Conservation (phyloP, 2,797 vertebrate species). For the Sarcoramphus papa region DNA sequence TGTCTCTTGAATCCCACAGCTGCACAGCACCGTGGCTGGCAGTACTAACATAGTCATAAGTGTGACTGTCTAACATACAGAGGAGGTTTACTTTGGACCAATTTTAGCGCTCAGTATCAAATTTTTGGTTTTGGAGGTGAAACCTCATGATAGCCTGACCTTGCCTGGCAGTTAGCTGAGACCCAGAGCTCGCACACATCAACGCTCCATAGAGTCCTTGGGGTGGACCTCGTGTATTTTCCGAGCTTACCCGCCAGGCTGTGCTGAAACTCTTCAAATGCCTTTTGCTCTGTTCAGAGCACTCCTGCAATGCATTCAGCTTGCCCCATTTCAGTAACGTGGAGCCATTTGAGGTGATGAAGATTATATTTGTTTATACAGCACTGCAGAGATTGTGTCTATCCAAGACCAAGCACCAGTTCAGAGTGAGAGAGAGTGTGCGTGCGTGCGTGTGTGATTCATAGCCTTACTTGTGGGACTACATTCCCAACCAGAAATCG, state of each 20-base stretch:
- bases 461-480: background rate
- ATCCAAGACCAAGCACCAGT: background rate
- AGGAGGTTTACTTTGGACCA: background rate
- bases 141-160: background rate
- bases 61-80: background rate
- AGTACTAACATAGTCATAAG: background rate
- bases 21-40: background rate
- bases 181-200: background rate
- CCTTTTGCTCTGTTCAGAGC: background rate
- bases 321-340: background rate
- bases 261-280: conserved; percentile 56
- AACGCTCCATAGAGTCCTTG: background rate
- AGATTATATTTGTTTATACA: background rate
- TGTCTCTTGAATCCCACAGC: background rate
- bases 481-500: background rate
- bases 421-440: background rate
- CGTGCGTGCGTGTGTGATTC: fast-evolving
- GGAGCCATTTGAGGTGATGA: background rate
- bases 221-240: background rate
- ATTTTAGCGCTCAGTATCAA: background rate
- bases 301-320: background rate
- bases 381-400: background rate
- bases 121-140: background rate
- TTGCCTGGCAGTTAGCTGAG: background rate
- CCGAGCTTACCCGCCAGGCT: conserved; percentile 57